A percentile compares a stretch with the other conserved stretches of the same genome.
Conservation (phyloP, 2,797 vertebrate species). For the Sitta carolinensis region DNA sequence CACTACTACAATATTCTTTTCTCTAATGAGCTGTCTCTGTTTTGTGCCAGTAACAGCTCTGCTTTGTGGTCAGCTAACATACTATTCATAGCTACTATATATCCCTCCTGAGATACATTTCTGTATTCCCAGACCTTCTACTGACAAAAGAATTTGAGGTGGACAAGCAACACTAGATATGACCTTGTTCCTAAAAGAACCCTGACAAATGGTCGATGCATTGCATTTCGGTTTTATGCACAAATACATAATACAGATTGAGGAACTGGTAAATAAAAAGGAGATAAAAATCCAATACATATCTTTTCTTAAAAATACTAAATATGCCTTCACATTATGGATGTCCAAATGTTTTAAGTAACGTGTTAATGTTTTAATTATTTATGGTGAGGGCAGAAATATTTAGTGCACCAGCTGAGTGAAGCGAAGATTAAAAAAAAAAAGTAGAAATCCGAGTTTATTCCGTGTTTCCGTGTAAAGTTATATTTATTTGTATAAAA, state of each 20-base stretch:
- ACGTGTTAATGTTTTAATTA: background rate
- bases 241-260: background rate
- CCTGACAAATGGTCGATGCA: background rate
- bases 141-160: conserved; percentile 39
- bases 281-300: background rate
- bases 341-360: background rate
- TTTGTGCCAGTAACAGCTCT: conserved; percentile 57
- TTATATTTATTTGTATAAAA: background rate
- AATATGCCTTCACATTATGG: background rate
- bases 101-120: conserved; percentile 27
- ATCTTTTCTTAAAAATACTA: background rate
- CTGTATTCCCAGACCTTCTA: conserved; percentile 16
- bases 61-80: conserved; percentile 41
- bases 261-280: background rate
- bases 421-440: background rate
- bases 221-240: background rate
- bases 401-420: background rate
- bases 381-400: background rate
- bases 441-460: background rate
- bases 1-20: conserved; percentile 22
- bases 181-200: background rate
- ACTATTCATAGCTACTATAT: conserved; percentile 42
- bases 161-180: conserved; percentile 16
- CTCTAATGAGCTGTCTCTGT: conserved; percentile 51
- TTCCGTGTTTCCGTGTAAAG: background rate